Evolutionary conservation across 2,797 vertebrate genomes (phyloP).

Genomic region (Siniperca undulata): DNA sequence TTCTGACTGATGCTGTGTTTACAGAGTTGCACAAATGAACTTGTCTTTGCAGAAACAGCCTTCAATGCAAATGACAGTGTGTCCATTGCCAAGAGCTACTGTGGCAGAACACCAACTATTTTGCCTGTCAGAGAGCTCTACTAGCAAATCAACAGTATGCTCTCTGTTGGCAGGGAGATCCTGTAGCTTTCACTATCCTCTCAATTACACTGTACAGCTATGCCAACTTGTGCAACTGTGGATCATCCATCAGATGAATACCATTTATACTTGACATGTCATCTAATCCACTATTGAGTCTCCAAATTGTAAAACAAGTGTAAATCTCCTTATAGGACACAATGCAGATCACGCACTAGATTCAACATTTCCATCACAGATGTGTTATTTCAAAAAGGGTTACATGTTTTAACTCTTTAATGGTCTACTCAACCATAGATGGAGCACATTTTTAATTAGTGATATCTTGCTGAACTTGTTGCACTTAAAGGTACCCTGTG

Average conservation of each 20-base stretch:
- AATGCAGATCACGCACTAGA: neutral
- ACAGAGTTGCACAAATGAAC: conserved; percentile 48
- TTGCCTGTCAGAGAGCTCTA: conserved; percentile 31
- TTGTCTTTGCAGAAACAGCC: conserved; percentile 54
- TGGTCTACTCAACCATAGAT: neutral
- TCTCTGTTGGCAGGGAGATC: conserved; percentile 23
- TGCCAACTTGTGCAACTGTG: conserved; percentile 13
- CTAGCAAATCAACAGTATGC: conserved; percentile 48
- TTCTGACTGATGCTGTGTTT: conserved; percentile 48
- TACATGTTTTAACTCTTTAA: neutral
- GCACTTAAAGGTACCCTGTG: neutral
- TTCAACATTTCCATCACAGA: conserved; percentile 7
- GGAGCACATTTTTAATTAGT: neutral
- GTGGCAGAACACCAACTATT: conserved; percentile 54
- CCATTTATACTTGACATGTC: neutral
- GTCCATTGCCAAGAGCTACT: conserved; percentile 48
- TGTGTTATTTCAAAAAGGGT: neutral
- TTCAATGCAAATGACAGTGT: conserved; percentile 57
- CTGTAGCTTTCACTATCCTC: conserved; percentile 13
- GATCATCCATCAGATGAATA: conserved; percentile 26
- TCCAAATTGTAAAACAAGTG: conserved; percentile 25
- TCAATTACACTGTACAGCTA: neutral
- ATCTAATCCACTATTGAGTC: conserved; percentile 9
- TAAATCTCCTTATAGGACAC: neutral
- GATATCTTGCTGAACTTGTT: neutral